These are phyloP conservation scores for Urocitellus parryii DNA, from an alignment of 2,113 vertebrate genomes.

Conservation along the genomic window DNA sequence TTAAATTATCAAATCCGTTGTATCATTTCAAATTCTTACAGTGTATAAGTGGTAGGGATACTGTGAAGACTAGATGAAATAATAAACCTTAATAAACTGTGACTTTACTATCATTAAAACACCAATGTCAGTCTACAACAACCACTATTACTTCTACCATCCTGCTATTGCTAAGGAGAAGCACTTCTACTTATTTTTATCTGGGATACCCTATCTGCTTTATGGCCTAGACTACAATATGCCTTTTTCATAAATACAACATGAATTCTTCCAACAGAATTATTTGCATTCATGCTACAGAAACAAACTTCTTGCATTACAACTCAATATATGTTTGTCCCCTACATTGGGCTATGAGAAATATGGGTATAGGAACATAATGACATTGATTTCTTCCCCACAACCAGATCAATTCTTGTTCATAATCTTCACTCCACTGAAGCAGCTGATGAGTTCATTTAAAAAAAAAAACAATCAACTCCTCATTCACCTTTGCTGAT, in stretches of 20 bases:
- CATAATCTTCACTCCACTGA: background rate
- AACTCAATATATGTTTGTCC: background rate
- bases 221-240: no score
- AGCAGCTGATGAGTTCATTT: background rate
- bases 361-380: accelerated
- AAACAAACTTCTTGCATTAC: background rate
- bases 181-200: background rate
- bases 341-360: background rate
- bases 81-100: background rate
- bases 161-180: background rate
- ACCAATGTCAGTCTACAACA: no score
- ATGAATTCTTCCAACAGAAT: background rate
- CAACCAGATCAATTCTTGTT: no score
- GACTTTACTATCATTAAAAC: accelerated
- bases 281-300: background rate
- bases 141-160: background rate
- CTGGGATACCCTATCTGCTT: no score
- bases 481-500: background rate
- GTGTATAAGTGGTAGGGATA: background rate
- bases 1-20: background rate
- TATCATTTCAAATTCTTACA: background rate
- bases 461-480: background rate
- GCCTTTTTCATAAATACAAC: background rate
- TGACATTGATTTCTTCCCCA: background rate
- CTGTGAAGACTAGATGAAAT: background rate